Conservation (phyloP, 2,113 vertebrate species). For the Trochalopteron elliotii region DNA sequence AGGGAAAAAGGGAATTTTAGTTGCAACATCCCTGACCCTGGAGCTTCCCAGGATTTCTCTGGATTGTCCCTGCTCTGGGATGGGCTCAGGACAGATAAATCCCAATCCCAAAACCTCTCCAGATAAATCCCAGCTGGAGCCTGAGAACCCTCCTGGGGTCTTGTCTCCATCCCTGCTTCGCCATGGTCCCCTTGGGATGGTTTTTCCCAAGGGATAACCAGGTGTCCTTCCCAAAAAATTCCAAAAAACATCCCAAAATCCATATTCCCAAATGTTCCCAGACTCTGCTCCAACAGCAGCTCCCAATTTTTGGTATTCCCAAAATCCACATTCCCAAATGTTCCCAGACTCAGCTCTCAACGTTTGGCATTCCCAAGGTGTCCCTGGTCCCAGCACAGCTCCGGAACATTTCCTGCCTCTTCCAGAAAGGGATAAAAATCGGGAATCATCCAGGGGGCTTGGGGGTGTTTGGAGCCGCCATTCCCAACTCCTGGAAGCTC, state of each 20-base stretch:
- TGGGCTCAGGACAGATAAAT: neutral
- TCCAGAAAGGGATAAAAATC: neutral
- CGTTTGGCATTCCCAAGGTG: neutral
- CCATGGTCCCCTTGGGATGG: accelerated
- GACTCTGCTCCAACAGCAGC: neutral
- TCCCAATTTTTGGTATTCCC: too few relatives aligned
- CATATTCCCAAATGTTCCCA: neutral
- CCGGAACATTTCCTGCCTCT: neutral
- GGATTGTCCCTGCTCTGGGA: accelerated
- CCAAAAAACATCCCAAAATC: neutral
- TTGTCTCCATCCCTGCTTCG: neutral
- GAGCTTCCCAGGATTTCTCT: neutral
- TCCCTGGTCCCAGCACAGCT: neutral
- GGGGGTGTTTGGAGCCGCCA: accelerated
- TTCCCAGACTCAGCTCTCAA: neutral
- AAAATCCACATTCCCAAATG: too few relatives aligned
- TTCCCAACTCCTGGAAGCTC: neutral
- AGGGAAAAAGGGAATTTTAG: neutral
- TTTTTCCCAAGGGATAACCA: neutral
- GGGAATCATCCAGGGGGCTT: accelerated
- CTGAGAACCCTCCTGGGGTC: neutral
- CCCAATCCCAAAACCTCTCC: neutral
- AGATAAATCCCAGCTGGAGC: neutral
- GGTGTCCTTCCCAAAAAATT: neutral
- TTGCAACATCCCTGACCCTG: neutral